A percentile compares a stretch with the other conserved stretches of the same genome.
These are phyloP conservation scores for Corydoras sp. DNA, from an alignment of 2,113 vertebrate species.

Conservation along the genomic window DNA sequence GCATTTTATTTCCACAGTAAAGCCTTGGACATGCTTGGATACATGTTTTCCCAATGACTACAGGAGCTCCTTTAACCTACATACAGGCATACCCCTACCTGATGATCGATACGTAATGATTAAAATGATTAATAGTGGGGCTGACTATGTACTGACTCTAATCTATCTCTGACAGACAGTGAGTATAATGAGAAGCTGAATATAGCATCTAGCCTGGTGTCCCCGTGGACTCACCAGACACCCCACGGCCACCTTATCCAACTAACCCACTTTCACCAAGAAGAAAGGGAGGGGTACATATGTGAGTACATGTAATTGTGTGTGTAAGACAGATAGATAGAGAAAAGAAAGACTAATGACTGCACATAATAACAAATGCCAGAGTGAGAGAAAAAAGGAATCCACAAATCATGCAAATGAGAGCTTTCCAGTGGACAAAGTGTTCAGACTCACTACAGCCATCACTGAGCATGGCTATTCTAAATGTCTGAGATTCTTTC, in stretches of 20 bases:
- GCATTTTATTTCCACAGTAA: background rate
- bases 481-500: too few relatives aligned
- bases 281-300: slow-evolving; percentile 5
- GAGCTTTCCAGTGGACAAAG: background rate
- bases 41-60: slow-evolving; percentile 27
- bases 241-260: slow-evolving; percentile 61
- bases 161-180: slow-evolving; percentile 62
- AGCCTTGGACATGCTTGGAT: background rate
- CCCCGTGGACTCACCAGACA: slow-evolving; percentile 51
- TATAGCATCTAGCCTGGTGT: slow-evolving; percentile 54
- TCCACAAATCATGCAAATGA: background rate
- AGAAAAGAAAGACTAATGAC: background rate
- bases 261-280: slow-evolving; percentile 46
- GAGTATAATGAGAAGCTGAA: slow-evolving; percentile 61
- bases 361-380: background rate
- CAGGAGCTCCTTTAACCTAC: slow-evolving; percentile 20
- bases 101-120: slow-evolving; percentile 61
- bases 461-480: too few relatives aligned
- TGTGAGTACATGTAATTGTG: background rate
- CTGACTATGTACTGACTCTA: slow-evolving; percentile 52
- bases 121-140: slow-evolving; percentile 56
- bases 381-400: background rate
- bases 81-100: background rate
- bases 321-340: background rate
- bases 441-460: too few relatives aligned